These are phyloP conservation scores for Pseudoatta argentina DNA, from an alignment of 1,140 invertebrate genomes.

Conservation along the genomic window DNA sequence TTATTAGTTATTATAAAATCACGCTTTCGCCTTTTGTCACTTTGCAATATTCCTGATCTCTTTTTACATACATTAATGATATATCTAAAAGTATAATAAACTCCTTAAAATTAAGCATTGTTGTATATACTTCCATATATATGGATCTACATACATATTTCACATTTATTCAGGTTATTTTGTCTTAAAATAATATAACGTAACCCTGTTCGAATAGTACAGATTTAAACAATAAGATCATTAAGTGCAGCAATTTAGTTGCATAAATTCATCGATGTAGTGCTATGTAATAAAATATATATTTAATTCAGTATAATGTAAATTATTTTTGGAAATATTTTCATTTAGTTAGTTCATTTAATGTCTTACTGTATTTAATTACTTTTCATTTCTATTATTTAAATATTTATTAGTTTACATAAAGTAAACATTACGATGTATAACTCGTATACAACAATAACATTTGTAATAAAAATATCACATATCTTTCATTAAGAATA, in stretches of 20 bases:
- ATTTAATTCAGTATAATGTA: constrained; percentile 4
- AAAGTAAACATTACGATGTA: constrained; percentile 21
- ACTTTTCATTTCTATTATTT: background rate
- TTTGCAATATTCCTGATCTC: background rate
- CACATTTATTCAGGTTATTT: constrained; percentile 29
- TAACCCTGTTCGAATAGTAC: constrained; percentile 44
- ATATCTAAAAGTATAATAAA: constrained; percentile 19
- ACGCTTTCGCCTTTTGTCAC: background rate
- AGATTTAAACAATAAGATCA: constrained; percentile 29
- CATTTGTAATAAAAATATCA: constrained; percentile 45
- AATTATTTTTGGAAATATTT: constrained; percentile 35
- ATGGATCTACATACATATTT: constrained; percentile 30
- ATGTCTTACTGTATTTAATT: constrained; percentile 9
- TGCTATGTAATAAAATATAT: constrained; percentile 4
- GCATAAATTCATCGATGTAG: constrained; percentile 14
- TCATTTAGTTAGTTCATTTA: background rate
- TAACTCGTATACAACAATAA: background rate
- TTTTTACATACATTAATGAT: constrained; percentile 30
- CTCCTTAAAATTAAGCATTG: constrained; percentile 17
- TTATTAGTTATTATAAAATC: constrained; percentile 21
- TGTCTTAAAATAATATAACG: constrained; percentile 40
- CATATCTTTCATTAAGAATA: constrained; percentile 31
- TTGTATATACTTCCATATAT: background rate
- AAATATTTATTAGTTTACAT: constrained; percentile 22
- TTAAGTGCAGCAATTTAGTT: constrained; percentile 15